Percentiles rank a stretch among this genome's conserved stretches.
phyloP scores from a whole-genome alignment of 2,113 vertebrate genomes.

The Camelus bactrianus region DNA sequence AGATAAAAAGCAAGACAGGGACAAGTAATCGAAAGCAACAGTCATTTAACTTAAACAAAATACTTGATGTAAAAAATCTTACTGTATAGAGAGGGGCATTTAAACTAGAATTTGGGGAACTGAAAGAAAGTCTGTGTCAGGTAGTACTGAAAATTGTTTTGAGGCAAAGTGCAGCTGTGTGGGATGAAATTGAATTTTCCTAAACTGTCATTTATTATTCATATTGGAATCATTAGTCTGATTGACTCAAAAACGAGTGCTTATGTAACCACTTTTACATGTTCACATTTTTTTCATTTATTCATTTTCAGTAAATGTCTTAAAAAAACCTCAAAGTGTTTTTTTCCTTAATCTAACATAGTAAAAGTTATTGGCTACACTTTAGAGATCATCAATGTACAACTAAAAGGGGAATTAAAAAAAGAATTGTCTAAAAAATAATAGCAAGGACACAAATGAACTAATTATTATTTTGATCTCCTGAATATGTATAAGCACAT shows the following conservation, averaged over 20 bases:
- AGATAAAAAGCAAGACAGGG: background rate
- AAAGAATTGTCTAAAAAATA: background rate
- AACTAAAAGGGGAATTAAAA: background rate
- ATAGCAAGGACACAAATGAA: no score
- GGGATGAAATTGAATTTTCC: constrained; percentile 8
- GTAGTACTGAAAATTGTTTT: background rate
- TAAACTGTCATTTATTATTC: background rate
- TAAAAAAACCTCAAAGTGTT: background rate
- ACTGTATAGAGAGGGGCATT: background rate
- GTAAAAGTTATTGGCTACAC: background rate
- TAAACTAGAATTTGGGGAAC: background rate
- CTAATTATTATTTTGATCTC: no score
- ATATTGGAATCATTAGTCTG: constrained; percentile 3
- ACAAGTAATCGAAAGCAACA: background rate
- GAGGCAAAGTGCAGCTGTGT: background rate
- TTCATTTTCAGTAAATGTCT: constrained; percentile 13
- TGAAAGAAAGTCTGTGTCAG: background rate
- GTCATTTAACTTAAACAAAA: constrained; percentile 8
- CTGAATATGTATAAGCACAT: no score
- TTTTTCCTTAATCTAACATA: background rate
- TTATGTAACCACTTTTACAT: background rate
- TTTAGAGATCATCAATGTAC: background rate
- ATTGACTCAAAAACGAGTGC: constrained; percentile 16
- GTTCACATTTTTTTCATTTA: constrained; percentile 13
- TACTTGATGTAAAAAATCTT: background rate